Percentiles rank a stretch among this genome's conserved stretches.
Evolutionary conservation across 2,797 vertebrate species (phyloP).

Genomic region (Cossypha niveicapilla): DNA sequence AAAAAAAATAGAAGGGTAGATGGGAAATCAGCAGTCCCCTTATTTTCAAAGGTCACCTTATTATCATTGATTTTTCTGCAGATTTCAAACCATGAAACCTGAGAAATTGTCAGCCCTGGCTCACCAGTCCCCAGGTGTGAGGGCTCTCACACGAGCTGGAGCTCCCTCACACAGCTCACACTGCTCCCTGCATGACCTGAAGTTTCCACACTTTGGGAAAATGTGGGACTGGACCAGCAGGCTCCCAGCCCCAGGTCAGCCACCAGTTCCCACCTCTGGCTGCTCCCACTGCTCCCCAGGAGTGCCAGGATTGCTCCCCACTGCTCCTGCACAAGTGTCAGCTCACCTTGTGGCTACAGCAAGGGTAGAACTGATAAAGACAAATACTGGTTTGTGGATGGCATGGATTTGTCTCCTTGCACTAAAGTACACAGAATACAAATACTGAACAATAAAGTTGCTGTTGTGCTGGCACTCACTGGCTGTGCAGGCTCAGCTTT

Average conservation of each 20-base stretch:
- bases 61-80: neutral
- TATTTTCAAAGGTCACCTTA: neutral
- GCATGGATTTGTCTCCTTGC: neutral
- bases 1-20: neutral
- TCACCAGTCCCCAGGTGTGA: neutral
- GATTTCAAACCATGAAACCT: neutral
- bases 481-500: neutral
- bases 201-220: neutral
- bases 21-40: neutral
- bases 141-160: neutral
- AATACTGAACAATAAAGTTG: neutral
- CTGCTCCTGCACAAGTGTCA: neutral
- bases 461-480: neutral
- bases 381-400: neutral
- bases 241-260: neutral
- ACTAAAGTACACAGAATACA: neutral
- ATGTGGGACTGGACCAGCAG: rapidly evolving
- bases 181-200: neutral
- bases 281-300: neutral
- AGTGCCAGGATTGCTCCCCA: neutral
- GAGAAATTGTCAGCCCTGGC: neutral
- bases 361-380: neutral
- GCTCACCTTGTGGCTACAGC: neutral
- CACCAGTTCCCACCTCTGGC: rapidly evolving
- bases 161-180: neutral